Conservation (phyloP, 2,888 invertebrate genomes). For the Lobophora halterata region DNA sequence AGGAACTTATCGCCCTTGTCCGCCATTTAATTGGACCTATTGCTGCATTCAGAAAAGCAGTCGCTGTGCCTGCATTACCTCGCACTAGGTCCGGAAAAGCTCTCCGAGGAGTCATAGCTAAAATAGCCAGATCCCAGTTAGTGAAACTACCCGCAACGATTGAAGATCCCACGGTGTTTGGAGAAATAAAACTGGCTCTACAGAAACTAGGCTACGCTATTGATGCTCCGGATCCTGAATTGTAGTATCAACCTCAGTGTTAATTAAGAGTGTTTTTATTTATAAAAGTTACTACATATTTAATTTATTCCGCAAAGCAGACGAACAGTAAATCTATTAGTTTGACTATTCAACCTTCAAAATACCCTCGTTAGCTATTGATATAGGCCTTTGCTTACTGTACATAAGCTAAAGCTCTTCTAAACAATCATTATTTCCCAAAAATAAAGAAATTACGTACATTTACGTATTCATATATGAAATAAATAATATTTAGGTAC, state of each 20-base stretch:
- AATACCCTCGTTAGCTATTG: too few relatives aligned
- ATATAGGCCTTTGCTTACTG: too few relatives aligned
- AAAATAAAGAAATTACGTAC: too few relatives aligned
- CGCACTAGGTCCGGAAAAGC: constrained; percentile 88
- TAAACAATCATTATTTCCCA: too few relatives aligned
- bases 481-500: too few relatives aligned
- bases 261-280: too few relatives aligned
- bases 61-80: constrained; percentile 90
- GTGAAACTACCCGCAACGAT: constrained; percentile 92
- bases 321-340: too few relatives aligned
- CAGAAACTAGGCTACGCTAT: constrained; percentile 88
- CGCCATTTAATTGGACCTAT: constrained; percentile 89
- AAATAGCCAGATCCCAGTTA: constrained; percentile 89
- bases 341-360: too few relatives aligned
- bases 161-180: constrained; percentile 91
- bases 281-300: too few relatives aligned
- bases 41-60: constrained; percentile 91
- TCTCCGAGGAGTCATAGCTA: constrained; percentile 90
- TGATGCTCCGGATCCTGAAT: constrained; percentile 84
- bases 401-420: too few relatives aligned
- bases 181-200: constrained; percentile 87
- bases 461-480: too few relatives aligned
- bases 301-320: too few relatives aligned
- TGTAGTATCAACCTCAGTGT: constrained; percentile 30
- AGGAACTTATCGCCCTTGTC: constrained; percentile 66